Conservation (phyloP, 2,888 invertebrate species). For the Yponomeuta evonymella region DNA sequence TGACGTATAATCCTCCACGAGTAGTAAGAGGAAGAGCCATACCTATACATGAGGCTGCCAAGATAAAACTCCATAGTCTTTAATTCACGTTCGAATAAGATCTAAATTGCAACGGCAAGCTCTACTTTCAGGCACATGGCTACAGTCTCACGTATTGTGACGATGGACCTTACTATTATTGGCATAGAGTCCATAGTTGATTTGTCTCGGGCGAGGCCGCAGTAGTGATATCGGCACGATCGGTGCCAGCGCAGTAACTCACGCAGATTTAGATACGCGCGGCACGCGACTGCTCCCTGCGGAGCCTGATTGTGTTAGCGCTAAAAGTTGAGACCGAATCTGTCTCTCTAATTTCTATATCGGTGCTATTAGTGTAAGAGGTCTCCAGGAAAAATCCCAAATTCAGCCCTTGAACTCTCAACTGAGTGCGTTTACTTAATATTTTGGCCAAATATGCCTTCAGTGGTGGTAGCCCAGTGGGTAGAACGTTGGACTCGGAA, state of each 20-base stretch:
- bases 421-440: no score
- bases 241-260: constrained; percentile 13
- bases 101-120: background rate
- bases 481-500: no score
- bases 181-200: background rate
- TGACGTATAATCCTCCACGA: background rate
- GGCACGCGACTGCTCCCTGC: constrained; percentile 14
- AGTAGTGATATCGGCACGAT: constrained; percentile 4
- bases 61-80: background rate
- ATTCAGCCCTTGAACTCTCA: no score
- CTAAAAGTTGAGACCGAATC: background rate
- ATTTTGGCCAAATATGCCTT: no score
- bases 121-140: background rate
- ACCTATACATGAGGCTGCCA: background rate
- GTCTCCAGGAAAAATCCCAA: no score
- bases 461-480: no score
- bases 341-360: background rate
- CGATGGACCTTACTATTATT: background rate
- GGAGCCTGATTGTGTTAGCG: background rate
- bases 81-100: background rate
- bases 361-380: no score
- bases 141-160: background rate
- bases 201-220: background rate
- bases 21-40: background rate
- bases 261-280: constrained; percentile 15